Conservation (phyloP, 2,113 vertebrate species). For the Prunella himalayana region DNA sequence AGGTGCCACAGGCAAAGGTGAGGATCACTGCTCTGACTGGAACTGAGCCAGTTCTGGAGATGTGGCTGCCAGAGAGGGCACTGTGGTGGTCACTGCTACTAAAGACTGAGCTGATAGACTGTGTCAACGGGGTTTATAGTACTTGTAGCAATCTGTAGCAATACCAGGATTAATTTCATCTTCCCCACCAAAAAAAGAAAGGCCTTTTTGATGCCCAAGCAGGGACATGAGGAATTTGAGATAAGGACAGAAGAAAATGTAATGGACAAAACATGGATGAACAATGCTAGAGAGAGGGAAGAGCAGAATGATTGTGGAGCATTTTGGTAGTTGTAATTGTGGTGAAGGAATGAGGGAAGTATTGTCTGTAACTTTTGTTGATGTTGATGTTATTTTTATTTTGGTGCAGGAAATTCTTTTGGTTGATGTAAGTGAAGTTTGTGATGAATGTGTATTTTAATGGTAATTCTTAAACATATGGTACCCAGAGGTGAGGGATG, state of each 20-base stretch:
- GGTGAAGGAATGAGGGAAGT: background rate
- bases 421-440: background rate
- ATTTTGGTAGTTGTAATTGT: background rate
- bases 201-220: background rate
- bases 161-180: background rate
- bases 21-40: slow-evolving; percentile 89
- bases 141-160: slow-evolving; percentile 58
- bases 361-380: background rate
- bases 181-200: background rate
- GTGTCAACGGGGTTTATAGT: slow-evolving; percentile 93
- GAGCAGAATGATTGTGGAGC: background rate
- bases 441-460: background rate
- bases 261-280: background rate
- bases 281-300: background rate
- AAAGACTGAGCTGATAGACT: slow-evolving; percentile 83
- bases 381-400: background rate
- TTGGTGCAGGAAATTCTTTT: background rate
- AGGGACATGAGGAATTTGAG: background rate
- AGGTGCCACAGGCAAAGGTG: slow-evolving; percentile 85
- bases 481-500: background rate
- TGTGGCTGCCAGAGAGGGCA: slow-evolving; percentile 87
- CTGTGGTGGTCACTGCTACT: slow-evolving; percentile 83
- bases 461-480: background rate
- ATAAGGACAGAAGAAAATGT: background rate
- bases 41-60: slow-evolving; percentile 86